Conservation (phyloP, 2,888 invertebrate species). For the Acheta domesticus region DNA sequence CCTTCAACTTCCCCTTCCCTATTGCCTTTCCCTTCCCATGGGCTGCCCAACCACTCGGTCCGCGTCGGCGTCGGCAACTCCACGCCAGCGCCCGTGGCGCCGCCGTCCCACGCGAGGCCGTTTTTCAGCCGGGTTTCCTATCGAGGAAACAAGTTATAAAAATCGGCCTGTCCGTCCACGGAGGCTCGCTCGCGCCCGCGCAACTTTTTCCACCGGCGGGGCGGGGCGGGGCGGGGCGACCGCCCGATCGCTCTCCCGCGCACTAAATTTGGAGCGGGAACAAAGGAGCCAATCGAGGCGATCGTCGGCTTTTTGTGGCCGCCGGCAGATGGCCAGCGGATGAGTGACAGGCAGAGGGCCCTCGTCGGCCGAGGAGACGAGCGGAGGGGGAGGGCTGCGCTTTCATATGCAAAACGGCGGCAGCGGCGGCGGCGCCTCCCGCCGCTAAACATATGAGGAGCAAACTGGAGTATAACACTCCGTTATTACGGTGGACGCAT, state of each 20-base stretch:
- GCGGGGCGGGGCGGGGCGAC: neutral
- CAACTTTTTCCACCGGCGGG: neutral
- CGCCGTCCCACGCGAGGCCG: neutral
- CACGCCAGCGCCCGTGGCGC: neutral
- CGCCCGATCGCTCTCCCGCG: neutral
- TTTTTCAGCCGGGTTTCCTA: conserved; percentile 1
- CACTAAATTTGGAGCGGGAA: conserved; percentile 18
- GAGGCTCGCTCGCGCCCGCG: neutral
- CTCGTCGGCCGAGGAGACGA: neutral
- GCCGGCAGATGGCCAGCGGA: conserved; percentile 1
- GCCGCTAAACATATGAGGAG: neutral
- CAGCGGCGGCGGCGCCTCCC: neutral
- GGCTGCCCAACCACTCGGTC: neutral
- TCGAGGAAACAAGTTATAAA: conserved; percentile 18
- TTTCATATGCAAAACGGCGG: conserved; percentile 9
- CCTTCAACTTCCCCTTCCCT: neutral
- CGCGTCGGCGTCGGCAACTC: neutral
- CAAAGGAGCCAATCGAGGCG: conserved; percentile 1
- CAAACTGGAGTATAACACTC: neutral
- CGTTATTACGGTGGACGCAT: neutral
- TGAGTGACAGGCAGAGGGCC: neutral
- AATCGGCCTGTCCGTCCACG: neutral
- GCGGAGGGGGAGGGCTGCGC: neutral
- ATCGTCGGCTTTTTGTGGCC: neutral
- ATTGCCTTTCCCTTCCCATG: neutral